Base-by-base conservation (phyloP, 2,113 vertebrate genomes). In the Aix galericulata region DNA sequence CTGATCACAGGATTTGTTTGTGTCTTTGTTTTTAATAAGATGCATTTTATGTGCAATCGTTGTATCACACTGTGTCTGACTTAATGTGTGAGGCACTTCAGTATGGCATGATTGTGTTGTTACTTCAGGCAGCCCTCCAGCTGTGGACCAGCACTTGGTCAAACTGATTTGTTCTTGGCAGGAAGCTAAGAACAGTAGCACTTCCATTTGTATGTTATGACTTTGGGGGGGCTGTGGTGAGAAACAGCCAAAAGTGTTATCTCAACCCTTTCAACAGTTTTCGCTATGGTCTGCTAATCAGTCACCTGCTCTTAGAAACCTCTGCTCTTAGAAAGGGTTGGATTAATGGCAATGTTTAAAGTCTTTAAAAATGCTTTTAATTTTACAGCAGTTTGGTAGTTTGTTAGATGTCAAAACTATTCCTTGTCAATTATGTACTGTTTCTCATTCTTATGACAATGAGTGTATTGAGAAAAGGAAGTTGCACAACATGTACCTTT, bases 101-200 rank as follows among this genome's bases (percentile, higher is more conserved):
- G 16, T 31, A 29, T 6, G 21, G 34, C n/a, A 31, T 44, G 82
- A 71, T 59, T 87, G 53, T 68, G 92, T 76, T 64, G 13, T 66
- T 80, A 62, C 84, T 94, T 89, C 75, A 87, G 95, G 84, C 66
- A 95, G 58, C 75, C 29, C 31, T 86, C 84, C 82, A 93, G 59
- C 93, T 95, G 78, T 67, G 87, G 78, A 64, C 68, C 71, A 94
- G 67, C 22, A 63, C 75, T 93, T 89, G 93, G 82, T 91, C 87
- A 85, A 73, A 77, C 32, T 74, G 67, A 91, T 94, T 88, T 89
- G 67, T 62, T 95, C 71, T 86, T 93, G 82, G 75, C 71, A 85
- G 71, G 75, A 82, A 86, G 25, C 44, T 90, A 67, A 76, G 84
- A 93, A 92, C 68, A 83, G 29, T 63, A 84, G 77, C 27, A 18